Conservation (phyloP, 2,888 invertebrate species). For the Folsomia candida region DNA sequence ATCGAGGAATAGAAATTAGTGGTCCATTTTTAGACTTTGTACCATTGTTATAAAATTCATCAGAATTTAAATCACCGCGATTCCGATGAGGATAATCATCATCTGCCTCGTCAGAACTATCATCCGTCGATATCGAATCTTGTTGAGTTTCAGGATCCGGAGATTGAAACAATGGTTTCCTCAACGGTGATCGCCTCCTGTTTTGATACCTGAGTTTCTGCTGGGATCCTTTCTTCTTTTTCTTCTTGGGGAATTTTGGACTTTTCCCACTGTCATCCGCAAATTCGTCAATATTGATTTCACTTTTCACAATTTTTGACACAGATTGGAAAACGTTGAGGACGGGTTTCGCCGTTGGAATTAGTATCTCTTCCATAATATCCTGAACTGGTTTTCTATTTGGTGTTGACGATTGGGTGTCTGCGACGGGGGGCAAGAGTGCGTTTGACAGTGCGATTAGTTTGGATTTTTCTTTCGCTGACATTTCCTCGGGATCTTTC, state of each 20-base stretch:
- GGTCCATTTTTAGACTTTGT: background rate
- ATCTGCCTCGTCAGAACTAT: constrained; percentile 20
- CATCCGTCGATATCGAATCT: constrained; percentile 18
- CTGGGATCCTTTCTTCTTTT: background rate
- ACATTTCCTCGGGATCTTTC: constrained; percentile 9
- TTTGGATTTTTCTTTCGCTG: constrained; percentile 22
- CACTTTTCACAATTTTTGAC: constrained; percentile 15
- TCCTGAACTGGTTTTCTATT: constrained; percentile 22
- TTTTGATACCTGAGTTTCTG: background rate
- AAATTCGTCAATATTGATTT: constrained; percentile 30
- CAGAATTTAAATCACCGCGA: background rate
- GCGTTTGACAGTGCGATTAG: constrained; percentile 20
- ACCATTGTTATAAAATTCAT: too few relatives aligned
- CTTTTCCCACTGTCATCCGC: constrained; percentile 21
- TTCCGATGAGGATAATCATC: background rate
- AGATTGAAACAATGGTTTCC: background rate
- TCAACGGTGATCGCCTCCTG: background rate
- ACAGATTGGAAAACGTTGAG: constrained; percentile 21
- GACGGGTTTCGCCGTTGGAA: constrained; percentile 21
- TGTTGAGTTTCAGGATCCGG: background rate
- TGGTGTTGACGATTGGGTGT: background rate
- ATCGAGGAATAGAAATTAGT: background rate
- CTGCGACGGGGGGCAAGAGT: constrained; percentile 21
- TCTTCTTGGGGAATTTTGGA: constrained; percentile 25
- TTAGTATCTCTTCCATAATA: constrained; percentile 15